Evolutionary conservation across 2,113 vertebrate species (phyloP).

Genomic region (mouse (Mus musculus)): DNA sequence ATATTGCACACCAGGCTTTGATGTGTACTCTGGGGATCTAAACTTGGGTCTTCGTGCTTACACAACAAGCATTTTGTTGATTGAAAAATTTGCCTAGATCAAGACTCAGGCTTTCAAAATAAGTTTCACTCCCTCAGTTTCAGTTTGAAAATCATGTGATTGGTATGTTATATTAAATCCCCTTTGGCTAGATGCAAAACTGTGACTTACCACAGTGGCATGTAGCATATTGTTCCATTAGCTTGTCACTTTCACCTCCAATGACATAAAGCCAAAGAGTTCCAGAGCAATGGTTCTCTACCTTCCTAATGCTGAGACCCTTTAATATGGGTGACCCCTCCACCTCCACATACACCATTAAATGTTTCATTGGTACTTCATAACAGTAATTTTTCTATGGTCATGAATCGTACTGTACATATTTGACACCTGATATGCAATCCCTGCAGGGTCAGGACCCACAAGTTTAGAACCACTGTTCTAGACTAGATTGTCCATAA

Average conservation of each 20-base stretch:
- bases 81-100: not conserved
- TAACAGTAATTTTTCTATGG: not conserved
- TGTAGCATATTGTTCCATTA: not conserved
- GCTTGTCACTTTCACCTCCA: slow-evolving; percentile 2
- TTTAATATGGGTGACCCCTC: not conserved
- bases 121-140: not conserved
- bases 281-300: not conserved
- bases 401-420: not conserved
- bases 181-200: not conserved
- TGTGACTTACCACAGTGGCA: not conserved
- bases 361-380: not conserved
- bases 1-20: too few relatives aligned
- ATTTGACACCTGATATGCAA: not conserved
- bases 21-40: not conserved
- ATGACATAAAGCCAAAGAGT: slow-evolving; percentile 32
- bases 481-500: not conserved
- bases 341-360: not conserved
- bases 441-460: not conserved
- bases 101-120: not conserved
- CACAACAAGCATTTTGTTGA: not conserved
- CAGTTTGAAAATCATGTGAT: not conserved
- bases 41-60: not conserved
- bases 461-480: not conserved
- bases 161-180: not conserved
- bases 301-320: not conserved